Evolutionary conservation across 2,888 invertebrate genomes (phyloP).

Genomic region (Drosophila longiperda): DNA sequence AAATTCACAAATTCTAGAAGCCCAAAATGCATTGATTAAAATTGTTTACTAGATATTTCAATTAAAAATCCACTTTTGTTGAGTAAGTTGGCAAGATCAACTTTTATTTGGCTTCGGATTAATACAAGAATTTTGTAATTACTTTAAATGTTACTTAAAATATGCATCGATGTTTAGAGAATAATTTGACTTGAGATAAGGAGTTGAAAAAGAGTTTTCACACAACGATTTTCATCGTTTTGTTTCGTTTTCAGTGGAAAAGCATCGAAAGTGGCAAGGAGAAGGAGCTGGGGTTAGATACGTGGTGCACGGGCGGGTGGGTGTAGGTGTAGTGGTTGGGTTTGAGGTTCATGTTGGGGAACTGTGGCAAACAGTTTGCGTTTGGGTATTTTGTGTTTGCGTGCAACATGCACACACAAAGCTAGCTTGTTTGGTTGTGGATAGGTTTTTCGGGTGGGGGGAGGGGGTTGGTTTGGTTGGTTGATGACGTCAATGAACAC

Average conservation of each 20-base stretch:
- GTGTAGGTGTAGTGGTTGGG: accelerated
- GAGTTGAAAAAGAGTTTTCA: neutral
- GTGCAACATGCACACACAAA: conserved; percentile 72
- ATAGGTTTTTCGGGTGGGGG: neutral
- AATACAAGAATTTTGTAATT: neutral
- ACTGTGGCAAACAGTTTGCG: conserved; percentile 60
- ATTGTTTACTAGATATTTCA: neutral
- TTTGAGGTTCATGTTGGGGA: conserved; percentile 13
- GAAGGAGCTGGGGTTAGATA: neutral
- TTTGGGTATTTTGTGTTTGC: conserved; percentile 65
- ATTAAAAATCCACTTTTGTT: neutral
- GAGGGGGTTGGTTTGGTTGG: neutral
- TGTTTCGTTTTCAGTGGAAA: neutral
- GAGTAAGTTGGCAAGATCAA: neutral
- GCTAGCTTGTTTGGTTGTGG: conserved; percentile 2
- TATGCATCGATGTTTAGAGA: neutral
- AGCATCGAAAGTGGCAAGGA: conserved; percentile 2
- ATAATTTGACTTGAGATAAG: neutral
- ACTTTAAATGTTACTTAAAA: neutral
- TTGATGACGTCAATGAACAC: conserved; percentile 72
- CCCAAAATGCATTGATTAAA: neutral
- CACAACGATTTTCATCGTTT: neutral
- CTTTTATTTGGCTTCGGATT: neutral
- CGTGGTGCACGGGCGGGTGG: neutral
- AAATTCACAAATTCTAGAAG: too few species aligned